Percentiles rank a stretch among this genome's conserved stretches.
These are phyloP conservation scores for Drosophila rellima DNA, from an alignment of 2,888 invertebrate species.

Conservation along the genomic window DNA sequence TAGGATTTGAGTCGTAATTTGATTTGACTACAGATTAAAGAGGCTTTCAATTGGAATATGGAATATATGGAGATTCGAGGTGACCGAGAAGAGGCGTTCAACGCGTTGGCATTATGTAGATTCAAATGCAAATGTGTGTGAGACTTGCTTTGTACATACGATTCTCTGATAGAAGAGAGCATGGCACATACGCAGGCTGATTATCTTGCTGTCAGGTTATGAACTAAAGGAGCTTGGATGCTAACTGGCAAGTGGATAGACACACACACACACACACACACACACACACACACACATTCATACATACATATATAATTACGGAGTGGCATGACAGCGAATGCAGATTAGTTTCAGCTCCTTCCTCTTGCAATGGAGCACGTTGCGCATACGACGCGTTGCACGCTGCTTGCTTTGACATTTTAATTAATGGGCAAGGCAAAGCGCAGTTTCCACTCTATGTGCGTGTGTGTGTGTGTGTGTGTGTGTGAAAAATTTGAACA, in stretches of 20 bases:
- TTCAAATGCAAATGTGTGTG: conserved; percentile 4
- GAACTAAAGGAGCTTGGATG: conserved; percentile 23
- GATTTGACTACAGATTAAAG: background rate
- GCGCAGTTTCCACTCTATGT: background rate
- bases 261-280: conserved; percentile 6
- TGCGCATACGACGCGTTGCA: conserved; percentile 53
- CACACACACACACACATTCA: background rate
- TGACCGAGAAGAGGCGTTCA: background rate
- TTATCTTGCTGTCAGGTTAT: conserved; percentile 29
- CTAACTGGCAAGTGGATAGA: conserved; percentile 6
- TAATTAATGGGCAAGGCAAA: conserved; percentile 58
- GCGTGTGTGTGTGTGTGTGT: conserved; percentile 4
- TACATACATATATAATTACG: conserved; percentile 36
- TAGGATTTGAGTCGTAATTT: background rate
- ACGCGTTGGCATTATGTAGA: background rate
- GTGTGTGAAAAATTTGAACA: conserved; percentile 21
- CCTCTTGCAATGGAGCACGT: conserved; percentile 35
- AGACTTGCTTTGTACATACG: background rate
- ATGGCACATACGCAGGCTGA: conserved; percentile 8
- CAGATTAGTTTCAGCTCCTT: conserved; percentile 48
- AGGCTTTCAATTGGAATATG: background rate
- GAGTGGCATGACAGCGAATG: conserved; percentile 39
- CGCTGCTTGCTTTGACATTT: conserved; percentile 47
- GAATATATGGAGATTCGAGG: too few species aligned
- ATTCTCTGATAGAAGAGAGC: background rate